Evolutionary conservation across 2,888 invertebrate genomes (phyloP).

Genomic region (Netelia fuscicornis): DNA sequence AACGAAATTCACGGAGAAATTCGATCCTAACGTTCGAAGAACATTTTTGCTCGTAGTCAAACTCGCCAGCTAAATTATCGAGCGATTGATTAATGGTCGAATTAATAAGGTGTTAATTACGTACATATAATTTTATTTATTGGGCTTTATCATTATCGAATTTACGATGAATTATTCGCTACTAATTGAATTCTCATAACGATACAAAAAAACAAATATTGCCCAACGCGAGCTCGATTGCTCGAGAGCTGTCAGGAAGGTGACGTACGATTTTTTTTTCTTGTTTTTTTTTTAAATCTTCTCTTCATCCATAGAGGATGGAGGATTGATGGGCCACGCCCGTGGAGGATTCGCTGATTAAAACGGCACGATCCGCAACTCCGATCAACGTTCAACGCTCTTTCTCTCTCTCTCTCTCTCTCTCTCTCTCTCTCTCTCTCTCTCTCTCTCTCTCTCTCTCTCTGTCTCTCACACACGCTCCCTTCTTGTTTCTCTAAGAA

Average conservation of each 20-base stretch:
- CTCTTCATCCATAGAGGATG: constrained; percentile 3
- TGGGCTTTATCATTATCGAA: too few relatives aligned
- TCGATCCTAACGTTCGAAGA: too few relatives aligned
- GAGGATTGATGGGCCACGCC: constrained; percentile 66
- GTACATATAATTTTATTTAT: too few relatives aligned
- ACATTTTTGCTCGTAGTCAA: too few relatives aligned
- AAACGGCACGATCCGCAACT: constrained; percentile 54
- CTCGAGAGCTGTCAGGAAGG: constrained; percentile 1
- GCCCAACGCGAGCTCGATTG: background rate
- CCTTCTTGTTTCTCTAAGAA: constrained; percentile 1
- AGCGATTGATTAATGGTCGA: too few relatives aligned
- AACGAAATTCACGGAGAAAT: too few relatives aligned
- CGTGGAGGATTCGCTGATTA: constrained; percentile 61
- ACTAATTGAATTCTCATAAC: background rate
- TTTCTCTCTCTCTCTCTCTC: too few relatives aligned
- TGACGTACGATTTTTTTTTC: background rate
- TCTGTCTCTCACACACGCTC: background rate
- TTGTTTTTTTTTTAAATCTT: constrained; percentile 11
- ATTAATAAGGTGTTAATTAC: too few relatives aligned
- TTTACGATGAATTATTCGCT: too few relatives aligned
- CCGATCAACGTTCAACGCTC: background rate
- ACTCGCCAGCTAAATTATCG: too few relatives aligned
- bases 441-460: background rate
- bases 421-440: background rate
- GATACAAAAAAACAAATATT: background rate